A percentile compares a stretch with the other conserved stretches of the same genome.
phyloP scores from a whole-genome alignment of 2,113 vertebrate species.

The Corythornis vintsioides region DNA sequence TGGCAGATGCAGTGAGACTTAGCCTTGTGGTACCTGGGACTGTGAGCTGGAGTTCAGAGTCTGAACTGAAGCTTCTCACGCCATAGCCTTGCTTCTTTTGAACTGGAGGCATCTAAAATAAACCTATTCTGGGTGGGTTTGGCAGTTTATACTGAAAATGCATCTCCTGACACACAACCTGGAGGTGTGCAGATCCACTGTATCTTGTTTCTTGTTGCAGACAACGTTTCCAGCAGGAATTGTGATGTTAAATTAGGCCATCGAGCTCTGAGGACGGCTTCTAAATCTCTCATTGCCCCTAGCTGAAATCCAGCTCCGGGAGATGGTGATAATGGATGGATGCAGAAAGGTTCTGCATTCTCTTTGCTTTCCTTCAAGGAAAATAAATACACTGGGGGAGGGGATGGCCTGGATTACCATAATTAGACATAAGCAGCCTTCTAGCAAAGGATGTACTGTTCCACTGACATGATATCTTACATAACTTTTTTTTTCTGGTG shows the following conservation, averaged over 20 bases:
- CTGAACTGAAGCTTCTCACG: not conserved
- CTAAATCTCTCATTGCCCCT: not conserved
- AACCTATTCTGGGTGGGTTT: not conserved
- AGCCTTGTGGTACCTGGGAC: not conserved
- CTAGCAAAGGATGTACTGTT: conserved; percentile 7
- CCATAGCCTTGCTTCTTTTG: not conserved
- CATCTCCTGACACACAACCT: not conserved
- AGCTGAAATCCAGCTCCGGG: not conserved
- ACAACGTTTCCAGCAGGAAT: not conserved
- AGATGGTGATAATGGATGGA: not conserved
- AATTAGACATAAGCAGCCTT: conserved; percentile 20
- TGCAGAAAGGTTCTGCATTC: not conserved
- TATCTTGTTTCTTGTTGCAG: not conserved
- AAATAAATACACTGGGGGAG: not conserved
- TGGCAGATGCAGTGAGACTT: not conserved
- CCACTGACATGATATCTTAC: not conserved
- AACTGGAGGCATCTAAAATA: not conserved
- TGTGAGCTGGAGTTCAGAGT: not conserved
- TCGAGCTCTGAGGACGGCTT: not conserved
- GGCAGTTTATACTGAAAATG: not conserved
- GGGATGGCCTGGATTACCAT: not conserved
- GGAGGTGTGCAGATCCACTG: not conserved
- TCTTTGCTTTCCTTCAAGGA: not conserved
- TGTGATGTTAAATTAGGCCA: not conserved
- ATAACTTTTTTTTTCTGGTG: not conserved